Conservation (phyloP, 2,797 vertebrate species). For the Phoxinus dragarum region DNA sequence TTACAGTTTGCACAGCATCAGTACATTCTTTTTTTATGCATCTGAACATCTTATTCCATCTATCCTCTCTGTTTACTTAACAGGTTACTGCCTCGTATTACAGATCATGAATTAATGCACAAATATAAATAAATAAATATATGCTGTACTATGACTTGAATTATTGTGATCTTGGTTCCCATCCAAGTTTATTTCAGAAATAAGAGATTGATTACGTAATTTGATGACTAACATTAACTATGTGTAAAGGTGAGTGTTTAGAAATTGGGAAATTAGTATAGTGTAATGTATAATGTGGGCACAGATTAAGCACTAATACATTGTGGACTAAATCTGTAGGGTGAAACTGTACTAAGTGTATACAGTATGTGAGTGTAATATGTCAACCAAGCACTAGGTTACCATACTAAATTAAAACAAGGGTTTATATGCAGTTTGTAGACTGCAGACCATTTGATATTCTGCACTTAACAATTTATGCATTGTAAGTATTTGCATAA, state of each 20-base stretch:
- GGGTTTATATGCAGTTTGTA: neutral
- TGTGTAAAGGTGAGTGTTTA: neutral
- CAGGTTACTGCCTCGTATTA: neutral
- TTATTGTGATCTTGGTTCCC: slow-evolving; percentile 8
- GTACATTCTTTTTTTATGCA: neutral
- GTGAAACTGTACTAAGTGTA: neutral
- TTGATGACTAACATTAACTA: neutral
- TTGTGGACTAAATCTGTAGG: neutral
- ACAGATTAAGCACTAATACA: neutral
- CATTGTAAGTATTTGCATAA: neutral
- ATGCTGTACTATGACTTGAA: slow-evolving; percentile 13
- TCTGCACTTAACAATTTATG: neutral
- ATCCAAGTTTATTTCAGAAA: neutral
- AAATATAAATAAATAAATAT: slow-evolving; percentile 33
- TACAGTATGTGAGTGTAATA: neutral
- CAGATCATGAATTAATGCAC: slow-evolving; percentile 18
- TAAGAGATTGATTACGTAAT: neutral
- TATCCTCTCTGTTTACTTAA: neutral
- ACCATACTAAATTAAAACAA: neutral
- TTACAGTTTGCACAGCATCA: neutral
- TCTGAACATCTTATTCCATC: slow-evolving; percentile 5
- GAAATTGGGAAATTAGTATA: neutral
- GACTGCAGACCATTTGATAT: neutral
- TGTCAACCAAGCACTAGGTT: neutral
- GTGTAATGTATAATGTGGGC: neutral